phyloP scores from a whole-genome alignment of 2,888 invertebrate species.

The Trachelus troglodyta region DNA sequence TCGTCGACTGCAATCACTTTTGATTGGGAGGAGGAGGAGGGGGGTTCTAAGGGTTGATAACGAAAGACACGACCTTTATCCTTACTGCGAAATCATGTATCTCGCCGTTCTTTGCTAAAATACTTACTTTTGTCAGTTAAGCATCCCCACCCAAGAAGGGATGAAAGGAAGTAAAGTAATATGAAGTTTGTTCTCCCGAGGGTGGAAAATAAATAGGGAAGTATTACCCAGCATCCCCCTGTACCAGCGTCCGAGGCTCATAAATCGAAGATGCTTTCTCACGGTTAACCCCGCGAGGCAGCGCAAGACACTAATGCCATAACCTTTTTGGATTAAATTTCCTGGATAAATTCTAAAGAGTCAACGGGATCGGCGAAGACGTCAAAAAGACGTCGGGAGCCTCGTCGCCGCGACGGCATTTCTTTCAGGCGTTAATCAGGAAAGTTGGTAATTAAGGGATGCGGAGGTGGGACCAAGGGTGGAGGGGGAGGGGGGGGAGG shows the following conservation, averaged over 20 bases:
- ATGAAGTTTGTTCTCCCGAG: neutral
- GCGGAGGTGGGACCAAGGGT: conserved; percentile 1
- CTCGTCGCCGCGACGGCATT: neutral
- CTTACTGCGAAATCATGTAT: neutral
- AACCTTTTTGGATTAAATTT: neutral
- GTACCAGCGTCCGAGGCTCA: neutral
- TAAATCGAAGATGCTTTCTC: neutral
- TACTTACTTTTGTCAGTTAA: neutral
- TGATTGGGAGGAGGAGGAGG: too few species aligned
- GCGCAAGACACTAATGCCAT: neutral
- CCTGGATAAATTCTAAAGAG: neutral
- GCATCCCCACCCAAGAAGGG: neutral
- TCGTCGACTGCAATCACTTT: neutral
- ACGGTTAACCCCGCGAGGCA: neutral
- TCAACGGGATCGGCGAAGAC: neutral
- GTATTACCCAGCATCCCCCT: neutral
- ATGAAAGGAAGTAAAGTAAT: neutral
- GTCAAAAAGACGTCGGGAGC: neutral
- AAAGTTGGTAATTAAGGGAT: conserved; percentile 12
- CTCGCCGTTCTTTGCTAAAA: neutral
- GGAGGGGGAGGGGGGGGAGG: too few species aligned
- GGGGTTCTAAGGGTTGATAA: neutral
- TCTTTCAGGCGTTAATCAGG: conserved; percentile 10
- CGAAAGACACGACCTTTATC: neutral
- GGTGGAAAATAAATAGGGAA: neutral